These are phyloP conservation scores for Meteorus colon DNA, from an alignment of 2,888 invertebrate species.

Conservation along the genomic window DNA sequence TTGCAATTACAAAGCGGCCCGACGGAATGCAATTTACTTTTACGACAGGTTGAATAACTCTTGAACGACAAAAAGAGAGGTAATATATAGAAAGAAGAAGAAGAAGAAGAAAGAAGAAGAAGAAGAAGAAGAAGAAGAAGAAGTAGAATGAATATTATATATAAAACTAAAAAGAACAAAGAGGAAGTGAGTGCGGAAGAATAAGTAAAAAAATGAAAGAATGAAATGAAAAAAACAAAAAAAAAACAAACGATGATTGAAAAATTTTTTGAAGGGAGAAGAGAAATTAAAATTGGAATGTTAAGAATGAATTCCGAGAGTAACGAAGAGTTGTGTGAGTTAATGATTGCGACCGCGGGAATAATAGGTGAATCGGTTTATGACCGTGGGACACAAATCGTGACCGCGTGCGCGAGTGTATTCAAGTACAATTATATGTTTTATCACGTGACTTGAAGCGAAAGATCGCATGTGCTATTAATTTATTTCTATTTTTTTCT, in stretches of 20 bases:
- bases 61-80: constrained; percentile 2
- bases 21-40: constrained; percentile 39
- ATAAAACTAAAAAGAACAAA: not conserved
- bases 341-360: not conserved
- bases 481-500: too few species aligned
- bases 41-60: constrained; percentile 26
- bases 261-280: not conserved
- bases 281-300: constrained; percentile 12
- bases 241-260: not conserved
- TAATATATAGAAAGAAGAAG: not conserved
- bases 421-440: not conserved
- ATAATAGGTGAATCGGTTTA: constrained; percentile 28
- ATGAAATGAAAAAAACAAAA: not conserved
- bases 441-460: too few species aligned
- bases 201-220: not conserved
- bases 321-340: not conserved
- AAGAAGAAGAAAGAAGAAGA: not conserved
- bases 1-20: constrained; percentile 8
- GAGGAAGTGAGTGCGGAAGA: not conserved
- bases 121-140: not conserved
- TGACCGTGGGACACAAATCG: constrained; percentile 27
- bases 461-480: too few species aligned
- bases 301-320: not conserved
- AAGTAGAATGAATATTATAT: not conserved
- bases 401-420: not conserved